phyloP scores from a whole-genome alignment of 2,888 invertebrate species.

The Pegoplata infirma region DNA sequence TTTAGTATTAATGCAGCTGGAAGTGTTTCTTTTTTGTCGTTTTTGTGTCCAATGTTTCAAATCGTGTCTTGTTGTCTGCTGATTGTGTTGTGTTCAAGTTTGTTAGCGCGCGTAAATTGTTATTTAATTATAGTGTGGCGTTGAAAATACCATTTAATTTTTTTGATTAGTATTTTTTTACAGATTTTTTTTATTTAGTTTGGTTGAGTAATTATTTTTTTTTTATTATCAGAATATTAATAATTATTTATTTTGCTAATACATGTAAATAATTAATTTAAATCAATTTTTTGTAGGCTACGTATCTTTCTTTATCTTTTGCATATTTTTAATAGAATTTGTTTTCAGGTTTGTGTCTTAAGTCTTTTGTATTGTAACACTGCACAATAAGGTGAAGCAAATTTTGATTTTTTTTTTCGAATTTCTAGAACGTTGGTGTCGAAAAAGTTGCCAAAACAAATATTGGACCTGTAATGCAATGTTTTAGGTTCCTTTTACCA shows the following conservation, averaged over 20 bases:
- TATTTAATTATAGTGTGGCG: constrained; percentile 73
- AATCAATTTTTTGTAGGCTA: constrained; percentile 45
- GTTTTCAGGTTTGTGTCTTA: constrained; percentile 30
- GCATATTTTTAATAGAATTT: no score
- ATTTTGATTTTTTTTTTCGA: no score
- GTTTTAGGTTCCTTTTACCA: no score
- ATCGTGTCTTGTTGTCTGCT: constrained; percentile 50
- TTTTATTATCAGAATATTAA: constrained; percentile 49
- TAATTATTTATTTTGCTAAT: constrained; percentile 41
- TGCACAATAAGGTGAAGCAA: no score
- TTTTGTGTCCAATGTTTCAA: constrained; percentile 35
- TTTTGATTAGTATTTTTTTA: constrained; percentile 48
- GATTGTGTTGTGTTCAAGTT: constrained; percentile 58
- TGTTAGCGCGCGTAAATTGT: constrained; percentile 70
- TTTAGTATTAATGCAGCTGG: constrained; percentile 64
- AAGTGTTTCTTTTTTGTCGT: constrained; percentile 35
- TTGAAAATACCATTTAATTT: constrained; percentile 67
- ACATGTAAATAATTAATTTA: constrained; percentile 57
- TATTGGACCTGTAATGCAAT: no score
- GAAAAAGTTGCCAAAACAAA: no score
- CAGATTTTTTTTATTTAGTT: no score
- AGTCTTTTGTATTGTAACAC: constrained; percentile 24
- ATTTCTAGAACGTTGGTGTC: no score
- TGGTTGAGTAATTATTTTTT: constrained; percentile 9
- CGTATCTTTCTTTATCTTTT: no score